These are phyloP conservation scores for Lymantria dispar DNA, from an alignment of 2,888 invertebrate genomes.

Conservation along the genomic window DNA sequence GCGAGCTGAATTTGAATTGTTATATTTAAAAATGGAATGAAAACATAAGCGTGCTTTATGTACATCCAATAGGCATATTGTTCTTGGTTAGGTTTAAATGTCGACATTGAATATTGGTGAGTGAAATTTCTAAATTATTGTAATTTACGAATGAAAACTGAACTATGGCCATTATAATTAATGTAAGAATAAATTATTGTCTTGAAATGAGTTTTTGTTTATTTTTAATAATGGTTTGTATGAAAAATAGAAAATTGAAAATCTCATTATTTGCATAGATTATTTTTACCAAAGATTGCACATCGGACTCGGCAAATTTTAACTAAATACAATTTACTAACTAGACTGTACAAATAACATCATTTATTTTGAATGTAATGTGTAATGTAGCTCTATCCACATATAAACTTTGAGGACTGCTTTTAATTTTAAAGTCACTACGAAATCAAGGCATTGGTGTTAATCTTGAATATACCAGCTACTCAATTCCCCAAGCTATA, in stretches of 20 bases:
- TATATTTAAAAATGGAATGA: background rate
- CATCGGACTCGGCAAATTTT: no score
- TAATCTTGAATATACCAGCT: no score
- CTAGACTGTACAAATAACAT: no score
- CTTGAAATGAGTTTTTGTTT: background rate
- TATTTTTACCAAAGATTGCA: background rate
- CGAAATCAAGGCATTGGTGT: no score
- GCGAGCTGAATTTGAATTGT: background rate
- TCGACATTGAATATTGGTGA: no score
- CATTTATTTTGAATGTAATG: no score
- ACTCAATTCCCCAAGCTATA: no score
- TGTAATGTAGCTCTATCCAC: no score
- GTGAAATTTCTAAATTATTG: background rate
- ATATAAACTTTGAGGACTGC: no score
- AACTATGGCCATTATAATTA: background rate
- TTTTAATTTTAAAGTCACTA: no score
- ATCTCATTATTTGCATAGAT: background rate
- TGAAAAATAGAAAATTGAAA: background rate
- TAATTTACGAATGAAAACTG: background rate
- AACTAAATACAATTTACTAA: no score
- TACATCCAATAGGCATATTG: background rate
- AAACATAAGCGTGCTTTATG: background rate
- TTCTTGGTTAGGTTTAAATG: background rate
- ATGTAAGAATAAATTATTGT: background rate
- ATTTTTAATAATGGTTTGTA: background rate